These are phyloP conservation scores for Syncerus caffer DNA, from an alignment of 2,797 vertebrate species.

Conservation along the genomic window DNA sequence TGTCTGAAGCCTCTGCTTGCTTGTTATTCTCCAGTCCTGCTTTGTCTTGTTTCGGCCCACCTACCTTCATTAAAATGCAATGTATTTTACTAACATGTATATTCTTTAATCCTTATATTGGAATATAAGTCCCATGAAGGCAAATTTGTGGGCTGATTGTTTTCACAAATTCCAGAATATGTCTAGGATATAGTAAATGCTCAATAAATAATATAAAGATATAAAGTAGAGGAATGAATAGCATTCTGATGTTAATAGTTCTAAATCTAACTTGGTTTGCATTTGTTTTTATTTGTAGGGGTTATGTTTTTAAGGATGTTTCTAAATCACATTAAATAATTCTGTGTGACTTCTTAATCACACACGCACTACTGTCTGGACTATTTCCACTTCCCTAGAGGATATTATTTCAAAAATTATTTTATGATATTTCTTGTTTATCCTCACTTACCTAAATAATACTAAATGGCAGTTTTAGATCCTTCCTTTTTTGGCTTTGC, in stretches of 20 bases:
- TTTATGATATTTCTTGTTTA: not conserved
- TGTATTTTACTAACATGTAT: not conserved
- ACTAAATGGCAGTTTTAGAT: not conserved
- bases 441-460: not conserved
- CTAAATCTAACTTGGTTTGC: not conserved
- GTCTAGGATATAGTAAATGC: not conserved
- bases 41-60: not conserved
- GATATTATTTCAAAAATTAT: not conserved
- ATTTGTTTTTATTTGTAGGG: not conserved
- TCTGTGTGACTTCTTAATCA: not conserved
- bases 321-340: not conserved
- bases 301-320: not conserved
- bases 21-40: too few relatives aligned
- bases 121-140: not conserved
- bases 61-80: not conserved
- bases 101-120: not conserved
- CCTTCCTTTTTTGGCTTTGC: not conserved
- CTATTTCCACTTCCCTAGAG: not conserved
- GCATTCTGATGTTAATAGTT: not conserved
- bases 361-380: not conserved
- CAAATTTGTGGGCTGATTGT: not conserved
- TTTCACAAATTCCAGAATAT: not conserved
- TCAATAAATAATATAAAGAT: not conserved
- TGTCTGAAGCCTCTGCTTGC: not conserved
- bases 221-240: not conserved